Conservation (phyloP, 2,113 vertebrate species). For the Alces alces region DNA sequence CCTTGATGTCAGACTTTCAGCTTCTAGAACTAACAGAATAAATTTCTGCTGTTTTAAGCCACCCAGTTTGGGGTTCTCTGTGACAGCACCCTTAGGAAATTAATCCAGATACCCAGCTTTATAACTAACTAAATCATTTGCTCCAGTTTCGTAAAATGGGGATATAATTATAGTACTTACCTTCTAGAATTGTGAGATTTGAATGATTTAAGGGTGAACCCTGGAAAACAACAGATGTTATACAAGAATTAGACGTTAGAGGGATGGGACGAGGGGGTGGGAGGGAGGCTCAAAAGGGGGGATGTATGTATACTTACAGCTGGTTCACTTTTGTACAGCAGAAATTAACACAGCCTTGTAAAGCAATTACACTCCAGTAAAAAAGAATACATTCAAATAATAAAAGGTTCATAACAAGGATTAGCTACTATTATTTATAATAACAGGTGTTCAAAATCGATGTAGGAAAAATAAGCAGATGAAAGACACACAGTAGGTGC, state of each 20-base stretch:
- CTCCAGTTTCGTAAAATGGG: not conserved
- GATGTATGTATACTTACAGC: not conserved
- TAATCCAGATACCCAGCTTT: not conserved
- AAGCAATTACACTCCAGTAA: not conserved
- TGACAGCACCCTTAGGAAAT: not conserved
- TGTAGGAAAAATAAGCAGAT: not conserved
- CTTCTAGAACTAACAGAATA: not conserved
- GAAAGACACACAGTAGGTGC: not conserved
- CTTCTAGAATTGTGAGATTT: not conserved
- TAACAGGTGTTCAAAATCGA: not conserved
- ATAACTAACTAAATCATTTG: accelerated
- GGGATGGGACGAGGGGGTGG: not conserved
- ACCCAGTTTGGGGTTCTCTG: not conserved
- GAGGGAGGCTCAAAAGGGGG: not conserved
- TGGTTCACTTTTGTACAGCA: not conserved
- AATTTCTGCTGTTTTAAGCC: not conserved
- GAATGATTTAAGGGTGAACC: not conserved
- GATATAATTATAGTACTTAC: too few relatives aligned
- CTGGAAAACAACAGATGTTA: not conserved
- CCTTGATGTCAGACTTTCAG: not conserved
- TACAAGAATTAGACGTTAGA: not conserved
- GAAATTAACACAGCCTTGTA: not conserved
- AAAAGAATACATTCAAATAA: not conserved
- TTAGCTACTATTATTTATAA: not conserved
- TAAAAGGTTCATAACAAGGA: not conserved